Percentiles rank a stretch among this genome's conserved stretches.
Conservation (phyloP, 1,140 invertebrate species). For the Halesus radiatus region DNA sequence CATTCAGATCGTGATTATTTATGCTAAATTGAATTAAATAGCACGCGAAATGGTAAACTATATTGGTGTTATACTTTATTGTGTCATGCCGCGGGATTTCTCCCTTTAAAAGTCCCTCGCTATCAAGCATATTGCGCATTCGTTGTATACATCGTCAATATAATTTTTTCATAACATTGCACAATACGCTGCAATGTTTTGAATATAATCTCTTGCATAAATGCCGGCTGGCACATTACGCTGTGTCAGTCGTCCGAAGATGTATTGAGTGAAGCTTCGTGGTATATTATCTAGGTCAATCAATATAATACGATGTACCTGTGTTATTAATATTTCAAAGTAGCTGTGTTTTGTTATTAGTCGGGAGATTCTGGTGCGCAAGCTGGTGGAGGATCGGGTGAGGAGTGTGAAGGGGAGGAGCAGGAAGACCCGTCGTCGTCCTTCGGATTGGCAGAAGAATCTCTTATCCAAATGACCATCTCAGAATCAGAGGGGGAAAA, state of each 20-base stretch:
- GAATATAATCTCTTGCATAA: background rate
- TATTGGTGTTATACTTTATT: background rate
- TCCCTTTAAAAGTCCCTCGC: background rate
- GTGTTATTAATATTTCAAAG: too few species aligned
- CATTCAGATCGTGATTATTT: constrained; percentile 48
- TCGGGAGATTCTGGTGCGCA: constrained; percentile 36
- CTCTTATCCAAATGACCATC: too few species aligned
- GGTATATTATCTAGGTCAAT: background rate
- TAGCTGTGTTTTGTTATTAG: constrained; percentile 3
- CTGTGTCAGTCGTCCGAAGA: background rate
- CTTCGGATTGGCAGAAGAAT: background rate
- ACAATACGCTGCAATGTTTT: constrained; percentile 35
- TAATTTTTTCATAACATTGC: constrained; percentile 44
- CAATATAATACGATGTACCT: background rate
- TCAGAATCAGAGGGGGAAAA: too few species aligned
- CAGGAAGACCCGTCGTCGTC: constrained; percentile 63
- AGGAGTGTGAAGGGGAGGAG: constrained; percentile 64
- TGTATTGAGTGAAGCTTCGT: background rate
- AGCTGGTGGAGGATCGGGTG: constrained; percentile 30
- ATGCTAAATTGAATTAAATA: background rate
- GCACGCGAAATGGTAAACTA: constrained; percentile 23
- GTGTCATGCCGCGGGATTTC: background rate
- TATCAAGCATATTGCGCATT: constrained; percentile 29
- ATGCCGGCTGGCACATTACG: background rate
- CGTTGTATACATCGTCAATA: too few species aligned